A percentile compares a stretch with the other conserved stretches of the same genome.
These are phyloP conservation scores for Lutjanus erythropterus DNA, from an alignment of 2,113 vertebrate genomes.

Conservation along the genomic window DNA sequence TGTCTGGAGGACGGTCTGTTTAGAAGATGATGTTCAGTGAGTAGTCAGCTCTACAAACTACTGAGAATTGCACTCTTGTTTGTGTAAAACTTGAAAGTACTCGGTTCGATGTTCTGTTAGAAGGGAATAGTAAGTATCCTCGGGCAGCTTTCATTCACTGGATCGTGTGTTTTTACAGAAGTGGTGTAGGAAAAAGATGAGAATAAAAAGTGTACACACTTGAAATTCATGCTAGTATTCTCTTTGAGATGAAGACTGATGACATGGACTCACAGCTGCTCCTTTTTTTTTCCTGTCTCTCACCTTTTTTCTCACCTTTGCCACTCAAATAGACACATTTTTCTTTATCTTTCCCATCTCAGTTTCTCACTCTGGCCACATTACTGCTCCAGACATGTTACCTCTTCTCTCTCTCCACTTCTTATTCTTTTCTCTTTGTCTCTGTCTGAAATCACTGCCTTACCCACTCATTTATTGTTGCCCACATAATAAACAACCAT, in stretches of 20 bases:
- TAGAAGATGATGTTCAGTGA: not conserved
- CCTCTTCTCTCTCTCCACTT: not conserved
- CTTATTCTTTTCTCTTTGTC: not conserved
- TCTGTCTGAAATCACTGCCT: not conserved
- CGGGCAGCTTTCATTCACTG: conserved; percentile 7
- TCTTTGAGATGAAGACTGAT: not conserved
- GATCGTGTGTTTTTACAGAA: conserved; percentile 38
- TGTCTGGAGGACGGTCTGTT: not conserved
- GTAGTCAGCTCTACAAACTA: not conserved
- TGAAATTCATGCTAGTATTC: not conserved
- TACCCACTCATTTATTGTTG: not conserved
- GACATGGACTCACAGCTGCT: not conserved
- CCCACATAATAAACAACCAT: not conserved
- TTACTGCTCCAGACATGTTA: not conserved
- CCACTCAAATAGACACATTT: conserved; percentile 1
- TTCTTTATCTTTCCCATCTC: not conserved
- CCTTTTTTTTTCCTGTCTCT: not conserved
- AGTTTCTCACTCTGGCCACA: not conserved
- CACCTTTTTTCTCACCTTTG: not conserved
- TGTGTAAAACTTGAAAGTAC: conserved; percentile 20
- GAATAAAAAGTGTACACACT: not conserved
- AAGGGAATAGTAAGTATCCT: not conserved
- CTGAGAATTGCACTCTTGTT: conserved; percentile 8
- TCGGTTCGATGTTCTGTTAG: conserved; percentile 13
- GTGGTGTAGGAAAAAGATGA: not conserved